Evolutionary conservation across 2,888 invertebrate genomes (phyloP).

Genomic region (Acrobasis repandana): DNA sequence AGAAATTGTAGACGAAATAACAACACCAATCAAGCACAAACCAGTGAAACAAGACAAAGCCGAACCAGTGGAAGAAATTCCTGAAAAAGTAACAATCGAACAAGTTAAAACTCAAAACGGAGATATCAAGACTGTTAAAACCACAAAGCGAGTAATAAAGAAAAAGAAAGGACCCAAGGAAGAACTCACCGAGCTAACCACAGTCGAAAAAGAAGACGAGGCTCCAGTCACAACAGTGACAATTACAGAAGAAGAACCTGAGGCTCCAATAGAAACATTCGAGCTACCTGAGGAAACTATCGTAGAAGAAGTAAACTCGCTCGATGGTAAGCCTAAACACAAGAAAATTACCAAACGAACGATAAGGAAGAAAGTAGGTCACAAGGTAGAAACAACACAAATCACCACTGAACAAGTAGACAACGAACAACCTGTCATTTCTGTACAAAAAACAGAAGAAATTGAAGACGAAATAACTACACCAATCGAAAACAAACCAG

Average conservation of each 20-base stretch:
- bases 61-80: no score
- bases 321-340: no score
- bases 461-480: constrained; percentile 1
- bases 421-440: constrained; percentile 61
- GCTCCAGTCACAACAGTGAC: constrained; percentile 9
- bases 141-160: constrained; percentile 40
- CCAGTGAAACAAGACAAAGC: constrained; percentile 35
- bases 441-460: constrained; percentile 53
- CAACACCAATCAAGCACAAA: constrained; percentile 29
- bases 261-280: constrained; percentile 30
- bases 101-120: no score
- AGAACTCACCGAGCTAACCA: constrained; percentile 24
- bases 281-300: constrained; percentile 30
- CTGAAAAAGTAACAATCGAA: no score
- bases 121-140: no score
- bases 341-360: no score
- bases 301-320: constrained; percentile 30
- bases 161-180: constrained; percentile 40
- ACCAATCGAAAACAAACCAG: not conserved
- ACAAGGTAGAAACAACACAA: no score
- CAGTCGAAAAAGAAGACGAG: constrained; percentile 14
- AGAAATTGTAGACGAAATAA: constrained; percentile 30
- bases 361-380: no score
- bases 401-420: constrained; percentile 63
- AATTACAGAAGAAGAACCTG: no score